Evolutionary conservation across 37 sponge, comb jelly and placozoan species (phyloP).

Genomic region (Mnemiopsis leidyi): DNA sequence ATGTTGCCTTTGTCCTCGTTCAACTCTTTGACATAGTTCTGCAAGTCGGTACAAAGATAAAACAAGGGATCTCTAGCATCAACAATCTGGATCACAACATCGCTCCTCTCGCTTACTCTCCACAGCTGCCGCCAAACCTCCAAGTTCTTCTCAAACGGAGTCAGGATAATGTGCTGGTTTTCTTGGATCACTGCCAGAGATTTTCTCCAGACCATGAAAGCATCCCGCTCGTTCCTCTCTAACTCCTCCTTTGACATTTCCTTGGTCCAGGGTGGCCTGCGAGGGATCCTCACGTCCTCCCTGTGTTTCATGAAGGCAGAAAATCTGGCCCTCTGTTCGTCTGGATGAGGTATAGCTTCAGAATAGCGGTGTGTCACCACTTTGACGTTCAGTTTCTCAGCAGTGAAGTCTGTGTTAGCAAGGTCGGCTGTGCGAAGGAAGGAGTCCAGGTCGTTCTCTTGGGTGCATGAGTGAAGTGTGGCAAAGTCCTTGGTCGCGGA

Average conservation of each 20-base stretch:
- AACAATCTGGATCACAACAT: conserved; percentile 90
- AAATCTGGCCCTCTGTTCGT: conserved; percentile 69
- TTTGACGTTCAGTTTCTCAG: conserved; percentile 82
- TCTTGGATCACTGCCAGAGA: conserved; percentile 72
- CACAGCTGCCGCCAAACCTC: conserved; percentile 82
- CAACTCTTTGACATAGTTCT: conserved; percentile 82
- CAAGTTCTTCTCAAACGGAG: conserved; percentile 79
- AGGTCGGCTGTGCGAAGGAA: conserved; percentile 85
- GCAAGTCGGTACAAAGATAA: conserved; percentile 85
- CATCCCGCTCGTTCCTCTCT: conserved; percentile 72
- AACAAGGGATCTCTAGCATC: conserved; percentile 89
- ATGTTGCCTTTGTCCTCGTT: conserved; percentile 73
- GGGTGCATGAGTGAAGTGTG: conserved; percentile 82
- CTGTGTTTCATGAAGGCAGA: conserved; percentile 70
- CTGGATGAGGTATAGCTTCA: conserved; percentile 69
- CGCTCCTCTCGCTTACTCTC: conserved; percentile 79
- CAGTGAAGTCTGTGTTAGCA: conserved; percentile 91
- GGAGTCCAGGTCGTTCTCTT: conserved; percentile 80
- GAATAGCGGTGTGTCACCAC: conserved; percentile 69
- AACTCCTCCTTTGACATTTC: conserved; percentile 69
- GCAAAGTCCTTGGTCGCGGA: conserved; percentile 58
- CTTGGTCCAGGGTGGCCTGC: conserved; percentile 77
- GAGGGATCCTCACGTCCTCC: conserved; percentile 77
- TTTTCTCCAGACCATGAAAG: conserved; percentile 75
- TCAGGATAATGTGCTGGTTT: conserved; percentile 71